Base-by-base conservation (phyloP, 2,888 invertebrate genomes). In the Apamea crenata region DNA sequence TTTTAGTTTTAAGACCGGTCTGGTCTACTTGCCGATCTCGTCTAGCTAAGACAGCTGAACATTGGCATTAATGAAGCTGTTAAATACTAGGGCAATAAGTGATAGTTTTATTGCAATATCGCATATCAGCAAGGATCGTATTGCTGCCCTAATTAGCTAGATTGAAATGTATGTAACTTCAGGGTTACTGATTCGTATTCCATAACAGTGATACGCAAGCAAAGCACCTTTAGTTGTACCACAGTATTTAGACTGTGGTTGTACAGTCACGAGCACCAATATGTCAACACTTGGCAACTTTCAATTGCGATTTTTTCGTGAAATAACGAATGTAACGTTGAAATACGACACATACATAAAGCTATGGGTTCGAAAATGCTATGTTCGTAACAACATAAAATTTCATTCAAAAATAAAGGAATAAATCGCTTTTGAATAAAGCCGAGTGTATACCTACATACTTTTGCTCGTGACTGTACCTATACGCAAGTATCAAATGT, bases 81-180 rank as follows among this genome's bases (percentile, higher is more conserved):
- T 87, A 81, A 74, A 77, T 87, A 77, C 69, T 77, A 74, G 70
- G 59, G n/a, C 77, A 40, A 36, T 44, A 69, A 10, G 70, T 72
- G 40, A 68, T 72, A 67, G 72, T 68, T 77, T 78, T 68, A 84
- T 73, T 81, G 47, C 61, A 7, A 77, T 68, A 84, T 88, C 68
- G 40, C 69, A 77, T 88, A 71, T 66, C 88, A 81, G 50, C 70
- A 53, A 40, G 66, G 80, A 87, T 89, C 81, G 36, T 53, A 79
- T 89, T 83, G 70, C 87, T 72, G 85, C 29, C 81, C 85, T 83
- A 89, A 88, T 89, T 89, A 85, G 65, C 44, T 87, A 66, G 18
- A 88, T 89, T 82, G 78, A 87, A 84, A 89, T 86, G 63, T 72
- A 89, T 87, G 61, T 70, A 40, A 68, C 77, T 78, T 85, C 66